Conservation (phyloP, 2,888 invertebrate species). For the Melangyna quadrimaculata region DNA sequence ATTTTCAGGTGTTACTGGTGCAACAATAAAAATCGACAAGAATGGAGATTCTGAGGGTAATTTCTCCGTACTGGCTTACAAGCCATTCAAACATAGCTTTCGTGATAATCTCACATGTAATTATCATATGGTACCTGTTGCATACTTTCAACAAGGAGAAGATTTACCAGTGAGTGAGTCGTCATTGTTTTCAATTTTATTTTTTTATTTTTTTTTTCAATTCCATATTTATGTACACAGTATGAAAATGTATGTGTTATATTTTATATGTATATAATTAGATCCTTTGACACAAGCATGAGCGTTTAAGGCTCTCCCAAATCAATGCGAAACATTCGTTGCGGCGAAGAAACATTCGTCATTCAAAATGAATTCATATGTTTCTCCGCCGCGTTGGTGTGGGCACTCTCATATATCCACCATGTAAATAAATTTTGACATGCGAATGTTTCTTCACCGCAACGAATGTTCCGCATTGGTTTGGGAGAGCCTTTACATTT, state of each 20-base stretch:
- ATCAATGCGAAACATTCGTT: too few species aligned
- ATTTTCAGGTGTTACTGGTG: constrained; percentile 93
- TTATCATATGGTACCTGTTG: constrained; percentile 92
- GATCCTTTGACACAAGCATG: neutral
- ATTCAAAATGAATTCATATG: too few species aligned
- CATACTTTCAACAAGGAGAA: constrained; percentile 88
- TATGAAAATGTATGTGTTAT: neutral
- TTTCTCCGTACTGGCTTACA: constrained; percentile 95
- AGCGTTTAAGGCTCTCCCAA: too few species aligned
- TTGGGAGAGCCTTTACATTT: too few species aligned
- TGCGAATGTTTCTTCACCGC: too few species aligned
- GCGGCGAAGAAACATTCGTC: too few species aligned
- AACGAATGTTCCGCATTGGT: too few species aligned
- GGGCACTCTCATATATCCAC: too few species aligned
- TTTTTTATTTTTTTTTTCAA: constrained; percentile 45
- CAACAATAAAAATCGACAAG: constrained; percentile 94
- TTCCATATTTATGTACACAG: too few species aligned
- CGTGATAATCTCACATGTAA: constrained; percentile 85
- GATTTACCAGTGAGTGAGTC: constrained; percentile 90
- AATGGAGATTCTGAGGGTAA: constrained; percentile 98
- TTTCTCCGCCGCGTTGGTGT: too few species aligned
- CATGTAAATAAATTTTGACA: too few species aligned
- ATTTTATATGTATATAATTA: neutral
- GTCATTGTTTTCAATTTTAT: constrained; percentile 77
- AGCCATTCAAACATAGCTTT: constrained; percentile 81